Evolutionary conservation across 2,113 vertebrate species (phyloP).

Genomic region (Catharus fuscescens): DNA sequence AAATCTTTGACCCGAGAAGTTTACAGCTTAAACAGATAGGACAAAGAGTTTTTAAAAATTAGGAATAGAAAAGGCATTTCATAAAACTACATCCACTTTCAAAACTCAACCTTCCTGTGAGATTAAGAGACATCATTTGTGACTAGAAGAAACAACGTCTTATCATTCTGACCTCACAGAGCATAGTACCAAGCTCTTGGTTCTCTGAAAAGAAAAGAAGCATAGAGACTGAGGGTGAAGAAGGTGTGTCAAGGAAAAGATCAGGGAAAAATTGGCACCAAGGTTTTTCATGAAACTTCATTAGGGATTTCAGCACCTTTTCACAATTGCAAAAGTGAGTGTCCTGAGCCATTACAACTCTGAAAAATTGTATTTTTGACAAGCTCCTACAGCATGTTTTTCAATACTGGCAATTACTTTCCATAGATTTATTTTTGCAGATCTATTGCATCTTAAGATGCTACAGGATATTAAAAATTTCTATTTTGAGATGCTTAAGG

Average conservation of each 20-base stretch:
- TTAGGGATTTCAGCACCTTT: neutral
- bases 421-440: neutral
- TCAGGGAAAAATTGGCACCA: neutral
- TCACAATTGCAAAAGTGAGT: neutral
- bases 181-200: neutral
- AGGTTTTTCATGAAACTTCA: neutral
- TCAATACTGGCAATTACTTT: neutral
- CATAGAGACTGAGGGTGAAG: neutral
- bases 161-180: neutral
- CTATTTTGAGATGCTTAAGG: neutral
- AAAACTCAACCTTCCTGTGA: neutral
- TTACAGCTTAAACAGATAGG: neutral
- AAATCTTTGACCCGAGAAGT: neutral
- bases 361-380: neutral
- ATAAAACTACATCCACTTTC: neutral
- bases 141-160: neutral
- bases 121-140: neutral
- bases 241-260: neutral
- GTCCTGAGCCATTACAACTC: neutral
- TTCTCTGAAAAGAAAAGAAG: neutral
- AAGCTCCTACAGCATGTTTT: neutral
- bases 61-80: neutral
- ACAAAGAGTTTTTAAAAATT: neutral
- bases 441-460: neutral
- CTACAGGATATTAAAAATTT: neutral